Evolutionary conservation across 2,113 vertebrate genomes (phyloP).

Genomic region (Brachyhypopomus gauderio): DNA sequence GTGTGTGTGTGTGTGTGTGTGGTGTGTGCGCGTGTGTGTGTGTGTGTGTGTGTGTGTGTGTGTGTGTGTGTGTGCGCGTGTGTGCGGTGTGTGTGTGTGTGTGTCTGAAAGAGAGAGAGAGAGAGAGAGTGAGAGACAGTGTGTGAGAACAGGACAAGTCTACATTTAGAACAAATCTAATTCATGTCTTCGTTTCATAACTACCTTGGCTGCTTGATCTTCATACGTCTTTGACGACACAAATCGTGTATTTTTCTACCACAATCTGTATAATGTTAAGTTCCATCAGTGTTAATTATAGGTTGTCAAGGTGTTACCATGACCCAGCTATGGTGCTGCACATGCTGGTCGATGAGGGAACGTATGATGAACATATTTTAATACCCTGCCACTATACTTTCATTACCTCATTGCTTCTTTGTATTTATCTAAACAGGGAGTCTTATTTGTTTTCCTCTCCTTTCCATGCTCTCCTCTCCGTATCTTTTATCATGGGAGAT

Average conservation of each 20-base stretch:
- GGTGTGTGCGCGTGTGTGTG: conserved; percentile 42
- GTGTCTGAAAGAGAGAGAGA: not conserved
- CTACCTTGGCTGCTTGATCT: not conserved
- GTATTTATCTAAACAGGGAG: conserved; percentile 71
- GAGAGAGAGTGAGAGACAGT: not conserved
- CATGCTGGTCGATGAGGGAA: conserved; percentile 3
- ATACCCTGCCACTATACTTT: conserved; percentile 52
- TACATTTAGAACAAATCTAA: conserved; percentile 29
- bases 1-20: conserved; percentile 47
- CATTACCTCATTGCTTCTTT: conserved; percentile 59
- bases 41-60: conserved; percentile 43
- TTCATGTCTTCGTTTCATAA: conserved; percentile 14
- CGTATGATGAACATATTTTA: conserved; percentile 62
- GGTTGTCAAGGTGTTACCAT: conserved; percentile 1
- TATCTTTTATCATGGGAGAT: conserved; percentile 33
- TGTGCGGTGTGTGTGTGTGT: conserved; percentile 33
- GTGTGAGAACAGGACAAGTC: conserved; percentile 25
- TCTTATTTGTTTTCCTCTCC: conserved; percentile 52
- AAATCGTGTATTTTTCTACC: not conserved
- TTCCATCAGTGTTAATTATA: conserved; percentile 24
- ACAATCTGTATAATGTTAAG: conserved; percentile 1
- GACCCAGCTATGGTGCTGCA: conserved; percentile 26
- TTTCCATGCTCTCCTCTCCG: not conserved
- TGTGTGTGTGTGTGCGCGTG: conserved; percentile 50
- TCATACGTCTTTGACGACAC: not conserved